Evolutionary conservation across 2,797 vertebrate genomes (phyloP).

Genomic region (Eutrigla gurnardus): DNA sequence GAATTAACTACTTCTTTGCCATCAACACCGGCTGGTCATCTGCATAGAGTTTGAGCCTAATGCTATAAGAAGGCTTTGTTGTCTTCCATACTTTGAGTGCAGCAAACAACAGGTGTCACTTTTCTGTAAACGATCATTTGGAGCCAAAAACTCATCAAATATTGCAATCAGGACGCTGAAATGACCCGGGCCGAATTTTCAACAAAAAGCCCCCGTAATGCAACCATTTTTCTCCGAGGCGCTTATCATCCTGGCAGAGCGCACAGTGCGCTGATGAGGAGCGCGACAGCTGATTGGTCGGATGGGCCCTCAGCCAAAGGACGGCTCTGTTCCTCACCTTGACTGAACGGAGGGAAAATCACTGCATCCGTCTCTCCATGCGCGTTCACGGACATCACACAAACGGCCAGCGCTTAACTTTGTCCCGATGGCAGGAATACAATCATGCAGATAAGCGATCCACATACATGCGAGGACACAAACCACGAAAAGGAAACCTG

Average conservation of each 20-base stretch:
- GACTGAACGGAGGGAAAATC: conserved; percentile 59
- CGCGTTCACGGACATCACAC: conserved; percentile 49
- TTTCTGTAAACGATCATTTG: conserved; percentile 1
- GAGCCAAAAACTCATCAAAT: conserved; percentile 18
- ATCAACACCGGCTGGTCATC: too few relatives aligned
- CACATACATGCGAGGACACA: conserved; percentile 50
- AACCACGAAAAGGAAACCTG: conserved; percentile 49
- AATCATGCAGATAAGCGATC: conserved; percentile 33
- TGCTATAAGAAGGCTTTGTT: conserved; percentile 19
- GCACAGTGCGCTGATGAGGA: conserved; percentile 45
- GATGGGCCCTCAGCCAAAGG: conserved; percentile 70
- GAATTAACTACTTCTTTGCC: not conserved
- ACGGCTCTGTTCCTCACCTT: conserved; percentile 75
- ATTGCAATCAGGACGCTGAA: conserved; percentile 10
- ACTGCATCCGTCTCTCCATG: conserved; percentile 66
- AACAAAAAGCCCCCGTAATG: conserved; percentile 46
- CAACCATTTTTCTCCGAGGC: conserved; percentile 41
- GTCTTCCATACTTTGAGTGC: conserved; percentile 16
- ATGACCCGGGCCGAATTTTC: conserved; percentile 3
- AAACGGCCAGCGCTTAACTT: conserved; percentile 41
- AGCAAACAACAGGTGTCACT: conserved; percentile 2
- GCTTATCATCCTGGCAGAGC: conserved; percentile 58
- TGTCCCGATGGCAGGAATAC: conserved; percentile 46
- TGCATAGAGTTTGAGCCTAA: conserved; percentile 17
- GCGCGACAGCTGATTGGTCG: conserved; percentile 60